These are phyloP conservation scores for Xiphophorus couchianus DNA, from an alignment of 2,113 vertebrate species.

Conservation along the genomic window DNA sequence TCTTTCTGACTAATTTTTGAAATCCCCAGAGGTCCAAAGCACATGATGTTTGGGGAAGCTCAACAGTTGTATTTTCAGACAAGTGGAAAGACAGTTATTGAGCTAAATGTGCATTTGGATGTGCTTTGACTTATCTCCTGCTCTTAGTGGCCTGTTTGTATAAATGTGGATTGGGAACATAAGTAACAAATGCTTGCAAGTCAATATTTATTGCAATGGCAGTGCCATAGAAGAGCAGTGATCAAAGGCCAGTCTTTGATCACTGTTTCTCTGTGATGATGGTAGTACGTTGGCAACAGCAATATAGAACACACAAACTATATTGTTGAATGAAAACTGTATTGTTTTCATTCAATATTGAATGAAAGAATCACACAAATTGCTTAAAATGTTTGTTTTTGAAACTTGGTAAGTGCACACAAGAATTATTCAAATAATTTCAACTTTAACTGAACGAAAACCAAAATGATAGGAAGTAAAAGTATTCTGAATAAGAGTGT, in stretches of 20 bases:
- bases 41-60: slow-evolving; percentile 29
- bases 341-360: neutral
- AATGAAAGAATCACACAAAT: neutral
- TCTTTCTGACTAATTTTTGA: slow-evolving; percentile 16
- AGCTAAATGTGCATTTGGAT: neutral
- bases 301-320: neutral
- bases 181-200: slow-evolving; percentile 4
- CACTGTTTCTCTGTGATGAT: neutral
- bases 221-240: neutral
- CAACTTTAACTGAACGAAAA: no score
- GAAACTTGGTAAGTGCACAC: neutral
- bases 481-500: no score
- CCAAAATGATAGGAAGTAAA: no score
- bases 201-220: slow-evolving; percentile 3
- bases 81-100: neutral
- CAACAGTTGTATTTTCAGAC: neutral
- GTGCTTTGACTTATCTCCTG: neutral
- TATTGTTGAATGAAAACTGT: no score
- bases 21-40: slow-evolving; percentile 21
- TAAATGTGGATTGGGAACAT: neutral
- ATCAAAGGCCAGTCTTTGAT: slow-evolving; percentile 9
- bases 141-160: neutral
- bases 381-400: neutral
- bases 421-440: neutral
- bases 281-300: neutral